A percentile compares a stretch with the other conserved stretches of the same genome.
Evolutionary conservation across 1,140 invertebrate genomes (phyloP).

Genomic region (Meloidogyne hapla): DNA sequence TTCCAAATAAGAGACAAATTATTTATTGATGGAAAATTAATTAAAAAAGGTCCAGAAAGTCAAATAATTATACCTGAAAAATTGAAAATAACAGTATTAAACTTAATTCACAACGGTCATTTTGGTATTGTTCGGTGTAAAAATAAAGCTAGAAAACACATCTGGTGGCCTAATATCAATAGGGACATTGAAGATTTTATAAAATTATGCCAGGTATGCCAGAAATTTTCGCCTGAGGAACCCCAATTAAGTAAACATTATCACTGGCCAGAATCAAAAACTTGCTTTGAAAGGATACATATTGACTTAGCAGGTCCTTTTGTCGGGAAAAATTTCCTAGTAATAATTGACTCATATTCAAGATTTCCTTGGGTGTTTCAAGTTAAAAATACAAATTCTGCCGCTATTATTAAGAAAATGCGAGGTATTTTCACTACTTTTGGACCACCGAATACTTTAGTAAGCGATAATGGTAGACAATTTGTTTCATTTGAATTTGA

Average conservation of each 20-base stretch:
- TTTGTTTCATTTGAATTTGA: conserved; percentile 18
- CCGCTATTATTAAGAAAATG: not conserved
- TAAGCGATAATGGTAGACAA: conserved; percentile 28
- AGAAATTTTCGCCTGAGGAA: not conserved
- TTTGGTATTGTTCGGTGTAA: conserved; percentile 12
- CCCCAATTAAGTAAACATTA: not conserved
- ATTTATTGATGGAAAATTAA: not conserved
- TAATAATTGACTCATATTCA: conserved; percentile 65
- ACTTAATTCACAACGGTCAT: conserved; percentile 12
- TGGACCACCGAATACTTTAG: conserved; percentile 18
- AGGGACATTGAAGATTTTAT: conserved; percentile 2
- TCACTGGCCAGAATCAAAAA: conserved; percentile 62
- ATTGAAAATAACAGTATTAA: not conserved
- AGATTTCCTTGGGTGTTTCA: conserved; percentile 65
- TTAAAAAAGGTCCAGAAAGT: not conserved
- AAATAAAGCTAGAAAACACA: not conserved
- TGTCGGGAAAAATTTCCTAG: conserved; percentile 62
- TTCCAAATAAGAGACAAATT: not conserved
- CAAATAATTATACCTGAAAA: conserved; percentile 8
- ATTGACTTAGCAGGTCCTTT: conserved; percentile 67
- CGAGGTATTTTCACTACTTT: conserved; percentile 13
- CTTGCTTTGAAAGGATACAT: conserved; percentile 66
- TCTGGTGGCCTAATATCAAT: conserved; percentile 16
- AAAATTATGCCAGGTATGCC: conserved; percentile 8
- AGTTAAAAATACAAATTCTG: not conserved